Evolutionary conservation across 2,888 invertebrate species (phyloP).

Genomic region (Hipparchia semele): DNA sequence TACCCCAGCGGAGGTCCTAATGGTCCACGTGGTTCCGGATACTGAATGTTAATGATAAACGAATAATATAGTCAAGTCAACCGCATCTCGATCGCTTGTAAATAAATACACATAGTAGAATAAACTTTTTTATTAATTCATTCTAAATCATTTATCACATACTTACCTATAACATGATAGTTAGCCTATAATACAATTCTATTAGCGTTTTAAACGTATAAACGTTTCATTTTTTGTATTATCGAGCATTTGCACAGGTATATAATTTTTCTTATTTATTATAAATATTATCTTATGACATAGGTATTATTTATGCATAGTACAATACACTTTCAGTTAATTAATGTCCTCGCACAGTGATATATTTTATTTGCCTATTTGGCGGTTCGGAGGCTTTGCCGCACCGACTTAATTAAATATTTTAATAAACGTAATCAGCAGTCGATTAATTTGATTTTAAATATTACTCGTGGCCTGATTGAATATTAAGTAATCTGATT

Average conservation of each 20-base stretch:
- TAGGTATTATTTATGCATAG: background rate
- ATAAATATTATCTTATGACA: too few relatives aligned
- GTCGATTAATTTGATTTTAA: conserved; percentile 30
- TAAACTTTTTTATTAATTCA: conserved; percentile 17
- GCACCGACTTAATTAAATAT: conserved; percentile 29
- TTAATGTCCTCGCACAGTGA: conserved; percentile 22
- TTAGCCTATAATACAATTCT: too few relatives aligned
- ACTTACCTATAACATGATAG: background rate
- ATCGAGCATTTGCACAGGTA: too few relatives aligned
- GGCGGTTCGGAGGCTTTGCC: conserved; percentile 20
- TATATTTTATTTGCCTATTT: conserved; percentile 23
- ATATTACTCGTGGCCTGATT: conserved; percentile 21
- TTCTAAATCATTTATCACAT: conserved; percentile 2
- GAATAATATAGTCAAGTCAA: conserved; percentile 1
- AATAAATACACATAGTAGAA: conserved; percentile 30
- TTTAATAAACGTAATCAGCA: conserved; percentile 33
- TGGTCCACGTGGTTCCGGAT: conserved; percentile 73
- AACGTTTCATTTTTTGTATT: too few relatives aligned
- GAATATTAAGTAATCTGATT: conserved; percentile 17
- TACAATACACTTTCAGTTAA: conserved; percentile 3
- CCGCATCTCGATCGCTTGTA: conserved; percentile 21
- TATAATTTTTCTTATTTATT: too few relatives aligned
- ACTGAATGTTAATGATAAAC: conserved; percentile 47
- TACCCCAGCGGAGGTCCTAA: conserved; percentile 72
- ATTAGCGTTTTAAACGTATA: too few relatives aligned